Conservation (phyloP, 2,113 vertebrate genomes). For the Chlamydotis undulata region DNA sequence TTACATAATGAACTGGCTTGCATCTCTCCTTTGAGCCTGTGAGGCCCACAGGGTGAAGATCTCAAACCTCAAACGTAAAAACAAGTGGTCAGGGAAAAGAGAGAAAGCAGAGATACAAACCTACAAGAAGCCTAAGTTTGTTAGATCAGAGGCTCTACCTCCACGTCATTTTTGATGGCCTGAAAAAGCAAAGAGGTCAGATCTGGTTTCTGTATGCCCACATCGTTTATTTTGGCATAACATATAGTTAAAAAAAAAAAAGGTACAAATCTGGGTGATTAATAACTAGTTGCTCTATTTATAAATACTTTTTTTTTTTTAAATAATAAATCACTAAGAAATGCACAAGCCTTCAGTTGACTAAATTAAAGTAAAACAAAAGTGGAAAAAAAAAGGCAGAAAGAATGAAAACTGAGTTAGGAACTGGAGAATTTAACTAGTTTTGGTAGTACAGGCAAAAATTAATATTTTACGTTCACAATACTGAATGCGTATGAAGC, state of each 20-base stretch:
- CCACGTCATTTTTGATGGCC: neutral
- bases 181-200: neutral
- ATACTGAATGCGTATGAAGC: neutral
- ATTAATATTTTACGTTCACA: neutral
- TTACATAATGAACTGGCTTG: neutral
- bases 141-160: neutral
- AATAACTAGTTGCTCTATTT: neutral
- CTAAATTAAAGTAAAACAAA: neutral
- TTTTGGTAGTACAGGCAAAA: neutral
- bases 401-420: neutral
- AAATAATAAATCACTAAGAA: neutral
- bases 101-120: neutral
- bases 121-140: neutral
- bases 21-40: neutral
- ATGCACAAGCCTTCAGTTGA: neutral
- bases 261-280: neutral
- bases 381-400: neutral
- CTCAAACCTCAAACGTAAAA: neutral
- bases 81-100: neutral
- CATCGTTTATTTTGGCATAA: neutral
- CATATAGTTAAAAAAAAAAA: neutral
- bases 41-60: neutral
- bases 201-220: neutral
- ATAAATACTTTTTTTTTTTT: neutral
- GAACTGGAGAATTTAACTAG: neutral